Base-by-base conservation (phyloP, 2,113 vertebrate genomes). In the Rhineura floridana region DNA sequence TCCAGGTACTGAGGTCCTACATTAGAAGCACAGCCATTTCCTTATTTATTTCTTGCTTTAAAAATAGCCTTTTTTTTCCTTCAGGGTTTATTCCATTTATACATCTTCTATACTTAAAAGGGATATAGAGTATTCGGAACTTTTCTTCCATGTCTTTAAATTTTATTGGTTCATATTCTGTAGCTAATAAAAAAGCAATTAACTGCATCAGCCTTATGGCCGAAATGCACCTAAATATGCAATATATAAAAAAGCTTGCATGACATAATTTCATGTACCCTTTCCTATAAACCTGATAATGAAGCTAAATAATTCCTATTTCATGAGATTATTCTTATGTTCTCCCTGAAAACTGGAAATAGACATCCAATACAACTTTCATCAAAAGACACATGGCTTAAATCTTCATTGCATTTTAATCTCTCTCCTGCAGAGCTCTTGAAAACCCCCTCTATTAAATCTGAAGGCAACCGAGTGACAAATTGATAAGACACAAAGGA, bases 241-340 rank as follows among this genome's bases (percentile, higher is more conserved):
- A 88, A 86, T 90, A 52, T 93, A 91, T 63, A 48, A 94, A 93
- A 93, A 93, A 91, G 81, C 73, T 12, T 95, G 95, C 95, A 95
- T 96, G 96, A 95, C 81, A 87, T 94, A 91, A 86, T 95, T 95
- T 94, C 11, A 1, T 91, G 82, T 93, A 91, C 92, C 81, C 84
- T 94, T 95, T 93, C 91, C 88, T 88, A 88, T 93, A 93, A 85
- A 90, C 87, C 85, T 91, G 78, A 81, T 83, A 75, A 84, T 50
- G 92, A 93, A 93, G 85, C 89, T 93, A 84, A 93, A 88, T 87
- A 90, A 93, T 91, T 93, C 91, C 96, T 93, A 93, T 92, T 96
- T 96, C 91, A 95, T 92, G 79, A 25, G 10, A 93, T 89, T 55
- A 67, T 87, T 78, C 81, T 77, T 86, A 89, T 25, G 36, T 33